Evolutionary conservation across 1,140 invertebrate species (phyloP).

Genomic region (Fopius arisanus): DNA sequence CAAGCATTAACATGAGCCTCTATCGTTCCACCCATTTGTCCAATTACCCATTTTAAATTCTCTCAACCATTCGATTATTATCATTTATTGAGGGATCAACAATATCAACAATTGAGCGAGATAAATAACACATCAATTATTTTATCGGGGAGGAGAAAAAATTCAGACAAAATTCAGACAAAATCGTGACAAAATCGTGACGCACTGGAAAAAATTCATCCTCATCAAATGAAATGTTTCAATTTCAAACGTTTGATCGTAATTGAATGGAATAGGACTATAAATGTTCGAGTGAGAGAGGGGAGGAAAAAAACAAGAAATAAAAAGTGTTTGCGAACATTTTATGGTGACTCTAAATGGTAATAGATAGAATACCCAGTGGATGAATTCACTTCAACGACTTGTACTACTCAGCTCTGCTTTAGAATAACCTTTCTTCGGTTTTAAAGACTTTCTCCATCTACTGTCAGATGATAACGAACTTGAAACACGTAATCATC

Average conservation of each 20-base stretch:
- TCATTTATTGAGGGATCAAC: background rate
- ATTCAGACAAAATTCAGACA: too few species aligned
- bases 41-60: background rate
- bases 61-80: background rate
- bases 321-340: background rate
- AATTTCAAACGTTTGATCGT: too few species aligned
- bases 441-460: background rate
- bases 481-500: conserved; percentile 36
- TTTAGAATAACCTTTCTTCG: background rate
- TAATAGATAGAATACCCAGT: background rate
- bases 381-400: background rate
- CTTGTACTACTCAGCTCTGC: background rate
- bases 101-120: too few species aligned
- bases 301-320: too few species aligned
- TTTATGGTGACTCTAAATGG: background rate
- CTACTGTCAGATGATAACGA: conserved; percentile 37
- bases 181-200: too few species aligned
- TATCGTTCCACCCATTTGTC: background rate
- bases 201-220: too few species aligned
- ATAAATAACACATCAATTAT: too few species aligned
- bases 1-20: background rate
- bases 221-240: too few species aligned
- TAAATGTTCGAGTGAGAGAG: too few species aligned
- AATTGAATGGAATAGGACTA: too few species aligned
- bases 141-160: too few species aligned